Base-by-base conservation (phyloP, 2,797 vertebrate species). In the Sylvilagus floridanus region DNA sequence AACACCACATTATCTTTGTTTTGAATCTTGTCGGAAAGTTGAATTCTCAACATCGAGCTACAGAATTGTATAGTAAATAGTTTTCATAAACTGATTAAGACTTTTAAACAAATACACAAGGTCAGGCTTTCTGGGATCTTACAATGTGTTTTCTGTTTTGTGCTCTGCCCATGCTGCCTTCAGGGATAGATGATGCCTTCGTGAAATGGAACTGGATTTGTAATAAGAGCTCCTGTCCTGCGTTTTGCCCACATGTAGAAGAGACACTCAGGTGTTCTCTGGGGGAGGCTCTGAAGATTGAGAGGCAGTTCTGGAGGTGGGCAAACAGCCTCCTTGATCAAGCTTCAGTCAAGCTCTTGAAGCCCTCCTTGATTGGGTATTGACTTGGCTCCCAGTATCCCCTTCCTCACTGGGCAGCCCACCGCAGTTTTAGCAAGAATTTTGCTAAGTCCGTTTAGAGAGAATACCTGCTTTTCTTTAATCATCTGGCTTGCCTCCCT, bases 41-140 rank as follows among this genome's bases (percentile, higher is more conserved):
- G 37, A 83, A 30, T 30, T 16, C 19, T 86, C 28, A 63, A 17
- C 2, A 21, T 78, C 9, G 82, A 77, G 19, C 63, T 90, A 13
- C 2, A 72, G 87, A 89, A 60, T 28, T 78, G 22, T 37, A 3
- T n/a, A 85, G 50, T 8, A 93, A 77, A 75, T 54, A 76, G 32
- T 75, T 96, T 92, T 95, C 30, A 94, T 79, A 60, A 66, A 72
- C 47, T 19, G 19, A 14, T 76, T 78, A 60, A 73, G 32, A 21
- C 19, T 83, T 88, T 82, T 69, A 82, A 90, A 24, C 57, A 82
- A 93, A 71, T 16, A 65, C 13, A 12, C 26, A 83, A 66, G 30
- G 42, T 42, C 24, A 54, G 22, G 14, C 21, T 47, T 21, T 35
- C 66, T 77, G 42, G 57, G 37, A 88, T 30, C 69, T 52, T 50